Percentiles rank a stretch among this genome's conserved stretches.
Conservation (phyloP, 2,888 invertebrate species). For the Malthinus seriepunctatus region DNA sequence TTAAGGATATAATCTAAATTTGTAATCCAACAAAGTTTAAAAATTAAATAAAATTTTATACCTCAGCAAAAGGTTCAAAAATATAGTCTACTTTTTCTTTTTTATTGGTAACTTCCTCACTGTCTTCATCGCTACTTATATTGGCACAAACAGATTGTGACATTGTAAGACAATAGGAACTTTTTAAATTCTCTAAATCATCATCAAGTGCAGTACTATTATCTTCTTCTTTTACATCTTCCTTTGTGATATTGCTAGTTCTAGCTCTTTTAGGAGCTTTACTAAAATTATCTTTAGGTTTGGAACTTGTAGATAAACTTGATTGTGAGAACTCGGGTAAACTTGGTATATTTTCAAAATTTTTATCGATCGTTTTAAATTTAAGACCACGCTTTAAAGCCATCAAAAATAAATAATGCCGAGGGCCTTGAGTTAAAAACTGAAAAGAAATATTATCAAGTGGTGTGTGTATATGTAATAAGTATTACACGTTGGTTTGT, state of each 20-base stretch:
- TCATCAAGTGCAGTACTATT: conserved; percentile 42
- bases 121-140: conserved; percentile 16
- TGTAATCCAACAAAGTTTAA: background rate
- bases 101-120: conserved; percentile 26
- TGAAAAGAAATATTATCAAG: conserved; percentile 31
- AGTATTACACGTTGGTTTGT: too few relatives aligned
- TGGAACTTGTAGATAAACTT: conserved; percentile 19
- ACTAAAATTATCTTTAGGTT: conserved; percentile 42
- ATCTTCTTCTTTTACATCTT: conserved; percentile 25
- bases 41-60: conserved; percentile 38
- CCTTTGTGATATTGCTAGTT: conserved; percentile 29
- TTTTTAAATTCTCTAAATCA: conserved; percentile 58
- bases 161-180: conserved; percentile 72
- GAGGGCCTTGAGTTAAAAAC: conserved; percentile 67
- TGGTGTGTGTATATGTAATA: too few relatives aligned
- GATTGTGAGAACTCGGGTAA: conserved; percentile 39
- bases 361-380: conserved; percentile 61
- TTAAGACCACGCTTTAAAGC: conserved; percentile 64
- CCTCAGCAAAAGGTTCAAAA: conserved; percentile 70
- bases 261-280: conserved; percentile 17
- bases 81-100: conserved; percentile 45
- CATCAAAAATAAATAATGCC: conserved; percentile 65
- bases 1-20: too few relatives aligned
- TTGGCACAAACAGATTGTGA: conserved; percentile 56
- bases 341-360: conserved; percentile 48